Evolutionary conservation across 2,888 invertebrate genomes (phyloP), one percentile per base, ranked within the genome.

Genomic region (Trisateles emortualis): DNA sequence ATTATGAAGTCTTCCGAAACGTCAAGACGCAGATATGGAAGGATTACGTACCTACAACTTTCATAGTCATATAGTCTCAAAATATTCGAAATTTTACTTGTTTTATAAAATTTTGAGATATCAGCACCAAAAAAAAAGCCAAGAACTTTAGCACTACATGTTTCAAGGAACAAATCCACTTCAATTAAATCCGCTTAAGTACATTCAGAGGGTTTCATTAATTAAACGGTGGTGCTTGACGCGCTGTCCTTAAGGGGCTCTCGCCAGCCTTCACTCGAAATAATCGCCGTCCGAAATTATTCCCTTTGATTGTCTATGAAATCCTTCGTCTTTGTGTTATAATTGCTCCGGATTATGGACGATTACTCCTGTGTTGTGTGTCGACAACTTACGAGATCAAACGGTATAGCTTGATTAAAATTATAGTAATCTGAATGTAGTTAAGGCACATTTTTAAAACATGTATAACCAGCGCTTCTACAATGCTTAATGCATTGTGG

Each of bases 211-310:
- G 78, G 80, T 76, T 75, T 70, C 85, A 82, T 87, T 89, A 88
- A 88, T 88, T 88, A 89, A 86, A 85, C 74, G 72, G 30, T 69
- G 76, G 76, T 76, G 67, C 79, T 83, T 75, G 74, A 81, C 68
- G 56, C 65, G 56, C 62, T 68, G 66, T 68, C 69, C 67, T 74
- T 65, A 65, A 76, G 76, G 75, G 58, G 68, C 63, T 61, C 69
- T 73, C 45, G 79, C 72, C 78, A 75, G 70, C 71, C 71, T 61
- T 66, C 81, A 75, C 87, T 87, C 69, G 76, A 83, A 80, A 87
- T 89, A 88, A 90, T 88, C 87, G 84, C 73, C 72, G 83, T 78
- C 78, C 78, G 79, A 84, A 86, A 87, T 88, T 86, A 85, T 85
- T 83, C 84, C 79, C 86, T 87, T 85, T 85, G 84, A 85, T 82